A percentile compares a stretch with the other conserved stretches of the same genome.
These are phyloP conservation scores for Liparis tanakae DNA, from an alignment of 2,797 vertebrate genomes.

Conservation along the genomic window DNA sequence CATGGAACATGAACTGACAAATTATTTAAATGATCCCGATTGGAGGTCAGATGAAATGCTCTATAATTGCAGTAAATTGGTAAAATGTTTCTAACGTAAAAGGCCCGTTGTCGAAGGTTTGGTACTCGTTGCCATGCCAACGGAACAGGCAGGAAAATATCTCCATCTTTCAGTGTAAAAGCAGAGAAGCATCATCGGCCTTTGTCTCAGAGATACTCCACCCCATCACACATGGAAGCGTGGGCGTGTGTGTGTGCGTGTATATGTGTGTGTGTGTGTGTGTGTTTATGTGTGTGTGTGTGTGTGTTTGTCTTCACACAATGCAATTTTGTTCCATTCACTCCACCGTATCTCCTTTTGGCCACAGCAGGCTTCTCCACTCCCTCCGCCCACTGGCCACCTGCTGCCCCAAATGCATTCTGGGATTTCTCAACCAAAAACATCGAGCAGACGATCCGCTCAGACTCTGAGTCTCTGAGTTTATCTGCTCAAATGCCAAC, in stretches of 20 bases:
- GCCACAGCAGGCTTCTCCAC: neutral
- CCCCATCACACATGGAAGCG: neutral
- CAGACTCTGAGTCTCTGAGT: conserved; percentile 2
- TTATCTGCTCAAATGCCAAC: conserved; percentile 26
- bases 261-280: neutral
- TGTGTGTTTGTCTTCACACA: conserved; percentile 1
- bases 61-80: neutral
- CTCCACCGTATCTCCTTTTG: conserved; percentile 9
- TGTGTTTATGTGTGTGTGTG: neutral
- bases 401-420: conserved; percentile 58
- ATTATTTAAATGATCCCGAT: neutral
- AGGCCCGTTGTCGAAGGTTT: neutral
- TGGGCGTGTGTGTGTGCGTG: neutral
- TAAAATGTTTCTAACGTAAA: conserved; percentile 11
- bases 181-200: conserved; percentile 32
- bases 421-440: conserved; percentile 48
- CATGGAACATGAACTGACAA: neutral
- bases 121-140: conserved; percentile 63
- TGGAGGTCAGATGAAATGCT: neutral
- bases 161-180: conserved; percentile 21
- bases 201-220: conserved; percentile 34
- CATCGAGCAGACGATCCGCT: conserved; percentile 52
- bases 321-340: conserved; percentile 21
- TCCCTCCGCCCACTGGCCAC: conserved; percentile 59
- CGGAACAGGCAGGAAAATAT: conserved; percentile 25